Conservation (phyloP, 2,113 vertebrate species). For the Phycodurus eques region DNA sequence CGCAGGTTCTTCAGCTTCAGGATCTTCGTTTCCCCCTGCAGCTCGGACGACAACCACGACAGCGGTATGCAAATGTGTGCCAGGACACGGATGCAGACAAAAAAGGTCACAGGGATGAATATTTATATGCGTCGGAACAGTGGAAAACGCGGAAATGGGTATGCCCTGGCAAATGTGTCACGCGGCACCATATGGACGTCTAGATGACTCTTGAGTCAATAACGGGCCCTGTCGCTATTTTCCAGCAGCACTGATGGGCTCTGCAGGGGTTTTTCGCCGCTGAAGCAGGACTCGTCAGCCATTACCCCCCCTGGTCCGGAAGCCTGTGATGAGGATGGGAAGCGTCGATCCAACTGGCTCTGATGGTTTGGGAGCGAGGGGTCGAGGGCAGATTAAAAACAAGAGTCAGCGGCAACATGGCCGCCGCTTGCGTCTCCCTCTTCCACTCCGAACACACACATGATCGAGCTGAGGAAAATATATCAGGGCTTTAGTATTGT, state of each 20-base stretch:
- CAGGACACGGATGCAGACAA: constrained; percentile 29
- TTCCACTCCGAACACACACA: not conserved
- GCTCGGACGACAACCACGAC: constrained; percentile 68
- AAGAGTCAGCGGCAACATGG: constrained; percentile 38
- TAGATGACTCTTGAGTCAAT: constrained; percentile 25
- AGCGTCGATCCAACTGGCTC: constrained; percentile 55
- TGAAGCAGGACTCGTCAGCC: constrained; percentile 34
- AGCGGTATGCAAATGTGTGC: constrained; percentile 75
- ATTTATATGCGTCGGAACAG: constrained; percentile 18
- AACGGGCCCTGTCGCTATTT: constrained; percentile 14
- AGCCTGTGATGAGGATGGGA: constrained; percentile 25
- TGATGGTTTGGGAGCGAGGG: not conserved
- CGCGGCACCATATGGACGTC: not conserved
- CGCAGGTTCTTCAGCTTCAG: constrained; percentile 98
- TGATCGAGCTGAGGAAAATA: not conserved
- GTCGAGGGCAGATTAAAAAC: constrained; percentile 39
- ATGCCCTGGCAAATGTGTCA: constrained; percentile 18
- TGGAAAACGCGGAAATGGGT: constrained; percentile 1
- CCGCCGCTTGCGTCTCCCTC: not conserved
- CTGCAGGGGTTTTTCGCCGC: constrained; percentile 30
- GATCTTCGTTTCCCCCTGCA: constrained; percentile 98
- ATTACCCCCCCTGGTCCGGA: constrained; percentile 15
- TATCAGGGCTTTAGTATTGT: not conserved
- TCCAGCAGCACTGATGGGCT: constrained; percentile 19
- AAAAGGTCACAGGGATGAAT: constrained; percentile 46